Evolutionary conservation across 2,888 invertebrate species (phyloP), one percentile per base, ranked within the genome.

Genomic region (Ophion costatus): DNA sequence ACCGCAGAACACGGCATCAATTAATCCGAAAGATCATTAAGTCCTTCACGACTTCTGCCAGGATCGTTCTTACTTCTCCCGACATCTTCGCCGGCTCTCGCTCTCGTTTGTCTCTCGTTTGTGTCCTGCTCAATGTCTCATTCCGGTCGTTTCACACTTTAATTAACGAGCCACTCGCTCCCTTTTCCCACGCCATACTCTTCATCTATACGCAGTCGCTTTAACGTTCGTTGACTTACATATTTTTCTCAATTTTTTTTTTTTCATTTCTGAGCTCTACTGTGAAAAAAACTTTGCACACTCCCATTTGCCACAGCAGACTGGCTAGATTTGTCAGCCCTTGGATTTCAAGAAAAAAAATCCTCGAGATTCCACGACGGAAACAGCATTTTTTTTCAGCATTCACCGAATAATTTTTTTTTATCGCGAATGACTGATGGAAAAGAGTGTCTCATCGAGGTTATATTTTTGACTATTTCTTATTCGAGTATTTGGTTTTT

Each of bases 21-120:
- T 85, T 85, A 85, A 82, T 80, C 73, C 76, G 56, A 82, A 82
- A 85, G 85, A 85, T 85, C 82, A 82, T 85, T 82, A 82, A 82
- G 79, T 80, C 73, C 29, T 29, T 57, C 64, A 63, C 79, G 29
- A 56, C 29, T 51, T 42, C 61, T 11, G 45, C 75, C 20, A 45
- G 66, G 74, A 82, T 76, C 84, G 79, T 82, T 84, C 82, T 79
- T 82, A 76, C 71, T 75, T 79, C 79, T 76, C 81, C 24, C 63
- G 33, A 70, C 63, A 61, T 33, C 57, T 38, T 70, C 20, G 71
- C 57, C 9, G 56, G 45, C 45, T 45, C 14, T 3, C 45, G 11
- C 24, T 42, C 59, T 51, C 38, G 61, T 64, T 45, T 79, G 71
- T 61, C 22, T 24, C 57, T 78, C 56, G 70, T 73, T 24, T 71